A percentile compares a stretch with the other conserved stretches of the same genome.
phyloP scores from a whole-genome alignment of 2,888 invertebrate genomes.

The Patella caerulea region DNA sequence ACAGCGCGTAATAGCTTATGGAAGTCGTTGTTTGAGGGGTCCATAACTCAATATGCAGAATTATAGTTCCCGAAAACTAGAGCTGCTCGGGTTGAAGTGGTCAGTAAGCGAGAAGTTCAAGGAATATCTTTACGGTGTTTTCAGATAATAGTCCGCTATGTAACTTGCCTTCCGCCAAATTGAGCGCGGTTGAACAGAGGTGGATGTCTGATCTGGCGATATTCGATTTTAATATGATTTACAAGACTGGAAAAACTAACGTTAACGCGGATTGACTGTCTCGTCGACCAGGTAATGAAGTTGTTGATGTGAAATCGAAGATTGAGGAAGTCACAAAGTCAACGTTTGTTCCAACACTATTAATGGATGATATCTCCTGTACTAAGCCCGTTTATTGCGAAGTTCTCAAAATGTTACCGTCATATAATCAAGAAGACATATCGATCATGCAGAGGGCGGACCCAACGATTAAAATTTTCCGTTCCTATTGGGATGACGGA shows the following conservation, averaged over 20 bases:
- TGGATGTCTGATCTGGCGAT: slow-evolving; percentile 26
- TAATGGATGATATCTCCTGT: not conserved
- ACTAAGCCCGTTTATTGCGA: not conserved
- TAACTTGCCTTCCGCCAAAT: slow-evolving; percentile 20
- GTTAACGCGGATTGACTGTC: slow-evolving; percentile 24
- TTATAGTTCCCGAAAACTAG: slow-evolving; percentile 32
- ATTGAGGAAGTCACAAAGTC: slow-evolving; percentile 3
- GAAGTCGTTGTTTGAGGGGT: slow-evolving; percentile 17
- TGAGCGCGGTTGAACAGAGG: slow-evolving; percentile 27
- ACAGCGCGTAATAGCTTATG: slow-evolving; percentile 20
- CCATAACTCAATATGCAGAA: slow-evolving; percentile 19
- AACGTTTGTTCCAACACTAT: not conserved
- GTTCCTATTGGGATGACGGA: not conserved
- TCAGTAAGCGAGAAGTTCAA: slow-evolving; percentile 31
- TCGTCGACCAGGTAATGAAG: not conserved
- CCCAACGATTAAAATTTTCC: not conserved
- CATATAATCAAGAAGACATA: slow-evolving; percentile 11
- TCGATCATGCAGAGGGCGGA: not conserved
- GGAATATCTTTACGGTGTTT: slow-evolving; percentile 24
- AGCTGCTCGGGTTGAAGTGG: slow-evolving; percentile 36
- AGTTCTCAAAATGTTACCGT: slow-evolving; percentile 5
- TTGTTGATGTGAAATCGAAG: not conserved
- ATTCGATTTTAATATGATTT: slow-evolving; percentile 20
- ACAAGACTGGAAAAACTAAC: slow-evolving; percentile 24
- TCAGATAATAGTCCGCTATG: slow-evolving; percentile 27